Percentiles rank a stretch among this genome's conserved stretches.
Evolutionary conservation across 2,113 vertebrate genomes (phyloP).

Genomic region (Gymnorhina tibicen): DNA sequence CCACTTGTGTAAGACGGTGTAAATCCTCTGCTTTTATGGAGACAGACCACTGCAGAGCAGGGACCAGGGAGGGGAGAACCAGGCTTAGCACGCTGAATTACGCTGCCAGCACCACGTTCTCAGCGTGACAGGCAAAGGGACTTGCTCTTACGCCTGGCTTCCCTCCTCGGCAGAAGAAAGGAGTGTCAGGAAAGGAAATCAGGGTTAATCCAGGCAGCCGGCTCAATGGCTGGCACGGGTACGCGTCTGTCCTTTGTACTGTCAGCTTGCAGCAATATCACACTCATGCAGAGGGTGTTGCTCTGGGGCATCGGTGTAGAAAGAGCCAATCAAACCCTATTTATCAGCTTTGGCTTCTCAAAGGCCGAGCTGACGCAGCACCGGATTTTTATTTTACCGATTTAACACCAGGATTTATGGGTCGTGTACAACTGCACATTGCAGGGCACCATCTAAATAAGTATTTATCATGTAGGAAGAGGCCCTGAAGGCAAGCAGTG

Average conservation of each 20-base stretch:
- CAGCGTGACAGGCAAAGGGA: slow-evolving; percentile 1
- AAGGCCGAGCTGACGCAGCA: slow-evolving; percentile 35
- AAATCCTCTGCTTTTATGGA: background rate
- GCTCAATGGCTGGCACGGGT: slow-evolving; percentile 13
- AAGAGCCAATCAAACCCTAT: slow-evolving; percentile 41
- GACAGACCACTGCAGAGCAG: background rate
- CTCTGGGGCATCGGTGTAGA: slow-evolving; percentile 22
- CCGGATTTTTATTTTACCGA: slow-evolving; percentile 23
- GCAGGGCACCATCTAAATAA: slow-evolving; percentile 33
- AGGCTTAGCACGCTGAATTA: background rate
- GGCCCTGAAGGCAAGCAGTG: background rate
- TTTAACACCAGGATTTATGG: slow-evolving; percentile 59
- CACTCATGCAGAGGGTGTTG: slow-evolving; percentile 2
- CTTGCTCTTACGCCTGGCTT: background rate
- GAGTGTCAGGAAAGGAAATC: slow-evolving; percentile 29
- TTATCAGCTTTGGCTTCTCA: slow-evolving; percentile 48
- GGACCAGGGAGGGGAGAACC: background rate
- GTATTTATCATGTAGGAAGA: slow-evolving; percentile 27
- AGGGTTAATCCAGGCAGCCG: slow-evolving; percentile 29
- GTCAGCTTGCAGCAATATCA: slow-evolving; percentile 43
- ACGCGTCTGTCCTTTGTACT: slow-evolving; percentile 13
- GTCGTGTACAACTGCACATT: background rate
- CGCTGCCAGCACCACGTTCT: background rate
- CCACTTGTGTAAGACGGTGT: background rate
- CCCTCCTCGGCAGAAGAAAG: slow-evolving; percentile 14